Evolutionary conservation across 1,140 invertebrate genomes (phyloP), one percentile per base, ranked within the genome.

Genomic region (Neuroterus valhalla): DNA sequence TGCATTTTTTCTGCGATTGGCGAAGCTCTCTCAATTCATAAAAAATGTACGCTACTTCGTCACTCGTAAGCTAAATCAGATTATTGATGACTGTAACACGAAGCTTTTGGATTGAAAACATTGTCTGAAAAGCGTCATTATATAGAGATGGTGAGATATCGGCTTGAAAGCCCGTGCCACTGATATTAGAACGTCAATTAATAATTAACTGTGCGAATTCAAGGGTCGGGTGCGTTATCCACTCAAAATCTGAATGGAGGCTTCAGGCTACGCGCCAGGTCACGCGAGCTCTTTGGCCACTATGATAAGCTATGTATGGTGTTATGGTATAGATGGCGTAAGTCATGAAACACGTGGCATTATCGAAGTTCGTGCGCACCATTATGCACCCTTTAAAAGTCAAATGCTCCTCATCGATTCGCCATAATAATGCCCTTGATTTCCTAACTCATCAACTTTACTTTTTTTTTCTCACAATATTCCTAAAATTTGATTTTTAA

Each of bases 201-300:
- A 84, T 87, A 83, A 82, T 88, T 87, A 82, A 84, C 81, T 74
- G 76, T 69, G 70, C 67, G 67, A 72, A 82, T 82, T 82, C 67
- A 71, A 79, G 77, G 76, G 79, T 72, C 78, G 73, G 70, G 68
- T 55, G 73, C 78, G 78, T 81, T 86, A 88, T 86, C 85, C 70
- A 72, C 70, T 83, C 71, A 66, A 78, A 80, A 87, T 86, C 81
- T 78, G 72, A 77, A 77, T 78, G 71, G 42, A 48, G 70, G 70
- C 48, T 78, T 73, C 81, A 48, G 70, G 70, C 48, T 78, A 74
- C 81, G 48, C 68, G 67, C 12, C 12, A 38, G 71, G 81, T 86
- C 85, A 87, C 85, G 86, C 86, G 69, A 87, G 70, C 74, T 68
- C 43, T 76, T 72, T 31, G 45, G 23, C 45, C 44, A 68, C 68